Conservation (phyloP, 1,140 invertebrate genomes). For the Ctenoplectra terminalis region DNA sequence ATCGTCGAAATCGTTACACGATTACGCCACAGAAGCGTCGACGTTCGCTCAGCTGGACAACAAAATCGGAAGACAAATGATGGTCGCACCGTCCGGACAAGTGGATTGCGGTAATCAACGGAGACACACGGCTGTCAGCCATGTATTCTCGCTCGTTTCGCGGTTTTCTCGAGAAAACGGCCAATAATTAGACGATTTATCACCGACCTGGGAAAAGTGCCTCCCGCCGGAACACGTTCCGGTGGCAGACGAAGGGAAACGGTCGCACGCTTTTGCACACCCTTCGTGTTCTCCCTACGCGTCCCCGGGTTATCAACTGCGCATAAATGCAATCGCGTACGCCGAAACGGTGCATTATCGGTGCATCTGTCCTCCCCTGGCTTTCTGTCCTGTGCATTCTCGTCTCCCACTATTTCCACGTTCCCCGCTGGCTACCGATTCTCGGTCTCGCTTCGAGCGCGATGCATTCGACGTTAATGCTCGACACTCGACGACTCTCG, state of each 20-base stretch:
- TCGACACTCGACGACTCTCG: conserved; percentile 48
- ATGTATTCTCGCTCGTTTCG: not conserved
- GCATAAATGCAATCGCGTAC: conserved; percentile 36
- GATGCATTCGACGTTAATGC: conserved; percentile 61
- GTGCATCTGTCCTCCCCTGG: conserved; percentile 26
- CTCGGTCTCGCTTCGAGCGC: not conserved
- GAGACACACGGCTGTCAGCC: not conserved
- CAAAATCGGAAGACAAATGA: conserved; percentile 7
- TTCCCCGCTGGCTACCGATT: too few relatives aligned
- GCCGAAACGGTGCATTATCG: conserved; percentile 22
- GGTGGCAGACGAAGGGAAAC: not conserved
- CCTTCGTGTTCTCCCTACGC: not conserved
- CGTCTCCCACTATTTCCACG: not conserved
- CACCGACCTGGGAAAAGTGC: conserved; percentile 4
- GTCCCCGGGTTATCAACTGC: conserved; percentile 1
- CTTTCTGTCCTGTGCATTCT: not conserved
- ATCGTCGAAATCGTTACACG: not conserved
- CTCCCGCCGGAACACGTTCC: not conserved
- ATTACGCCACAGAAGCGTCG: not conserved
- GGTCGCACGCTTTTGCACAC: not conserved
- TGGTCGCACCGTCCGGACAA: not conserved
- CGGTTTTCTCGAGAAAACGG: conserved; percentile 38
- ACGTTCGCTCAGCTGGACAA: not conserved
- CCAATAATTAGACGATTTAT: conserved; percentile 60
- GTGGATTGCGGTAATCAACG: conserved; percentile 7